These are phyloP conservation scores for Leucophenga varia DNA, from an alignment of 1,140 invertebrate species.

Conservation along the genomic window DNA sequence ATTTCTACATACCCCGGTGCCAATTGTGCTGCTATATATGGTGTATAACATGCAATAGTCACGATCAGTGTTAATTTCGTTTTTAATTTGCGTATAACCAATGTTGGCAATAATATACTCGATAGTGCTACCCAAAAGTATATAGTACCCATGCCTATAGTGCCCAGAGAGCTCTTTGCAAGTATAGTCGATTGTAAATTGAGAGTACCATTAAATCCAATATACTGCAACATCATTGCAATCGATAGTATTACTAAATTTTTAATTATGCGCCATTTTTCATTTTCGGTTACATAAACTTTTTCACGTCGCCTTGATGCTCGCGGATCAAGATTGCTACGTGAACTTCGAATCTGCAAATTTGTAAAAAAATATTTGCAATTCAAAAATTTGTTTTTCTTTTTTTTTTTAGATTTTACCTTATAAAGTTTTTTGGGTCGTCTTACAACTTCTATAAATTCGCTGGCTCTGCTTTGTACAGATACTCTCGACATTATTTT, in stretches of 20 bases:
- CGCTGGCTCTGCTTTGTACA: too few species aligned
- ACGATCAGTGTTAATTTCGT: slow-evolving; percentile 90
- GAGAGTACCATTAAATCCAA: too few species aligned
- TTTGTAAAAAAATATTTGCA: too few species aligned
- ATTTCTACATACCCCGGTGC: neutral
- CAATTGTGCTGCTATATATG: slow-evolving; percentile 88
- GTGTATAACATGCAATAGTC: slow-evolving; percentile 83
- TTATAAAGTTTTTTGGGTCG: slow-evolving; percentile 9
- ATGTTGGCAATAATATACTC: slow-evolving; percentile 85
- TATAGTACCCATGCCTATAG: slow-evolving; percentile 75
- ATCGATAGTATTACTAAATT: slow-evolving; percentile 11
- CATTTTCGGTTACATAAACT: slow-evolving; percentile 1
- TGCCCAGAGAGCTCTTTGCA: slow-evolving; percentile 74
- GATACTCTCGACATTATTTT: neutral
- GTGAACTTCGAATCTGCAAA: too few species aligned
- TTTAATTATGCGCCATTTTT: slow-evolving; percentile 12
- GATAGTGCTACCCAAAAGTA: slow-evolving; percentile 83
- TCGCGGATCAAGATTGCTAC: too few species aligned
- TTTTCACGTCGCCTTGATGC: slow-evolving; percentile 2
- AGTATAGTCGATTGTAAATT: slow-evolving; percentile 84
- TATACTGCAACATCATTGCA: slow-evolving; percentile 14
- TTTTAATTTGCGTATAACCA: slow-evolving; percentile 81
- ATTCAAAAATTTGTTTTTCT: too few species aligned
- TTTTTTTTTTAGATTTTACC: too few species aligned
- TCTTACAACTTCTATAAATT: slow-evolving; percentile 5